A percentile compares a stretch with the other conserved stretches of the same genome.
These are phyloP conservation scores for Dendroctonus ponderosae DNA, from an alignment of 1,140 invertebrate species.

Conservation along the genomic window DNA sequence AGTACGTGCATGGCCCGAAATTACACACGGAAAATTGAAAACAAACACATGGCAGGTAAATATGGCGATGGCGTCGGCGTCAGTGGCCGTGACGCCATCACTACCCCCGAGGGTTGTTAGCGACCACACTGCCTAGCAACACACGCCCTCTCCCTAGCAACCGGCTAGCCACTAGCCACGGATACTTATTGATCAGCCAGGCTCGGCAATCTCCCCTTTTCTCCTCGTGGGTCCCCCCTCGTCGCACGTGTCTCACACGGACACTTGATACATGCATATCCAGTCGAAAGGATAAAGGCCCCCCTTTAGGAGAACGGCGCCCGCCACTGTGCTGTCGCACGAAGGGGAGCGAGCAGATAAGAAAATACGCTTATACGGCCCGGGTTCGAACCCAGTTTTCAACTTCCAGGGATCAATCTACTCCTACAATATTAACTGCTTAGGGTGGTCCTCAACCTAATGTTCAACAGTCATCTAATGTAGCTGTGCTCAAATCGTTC, in stretches of 20 bases:
- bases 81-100: conserved; percentile 49
- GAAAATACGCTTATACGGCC: conserved; percentile 28
- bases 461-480: no score
- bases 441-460: no score
- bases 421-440: no score
- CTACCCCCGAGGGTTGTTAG: conserved; percentile 53
- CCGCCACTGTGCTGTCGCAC: conserved; percentile 7
- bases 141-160: conserved; percentile 53
- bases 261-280: conserved; percentile 46
- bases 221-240: conserved; percentile 16
- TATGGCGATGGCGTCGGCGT: conserved; percentile 45
- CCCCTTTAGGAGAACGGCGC: neutral
- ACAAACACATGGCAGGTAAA: conserved; percentile 52
- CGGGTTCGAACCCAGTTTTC: conserved; percentile 25
- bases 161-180: conserved; percentile 54
- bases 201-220: conserved; percentile 26
- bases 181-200: conserved; percentile 52
- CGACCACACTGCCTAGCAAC: conserved; percentile 54
- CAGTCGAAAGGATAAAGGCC: conserved; percentile 40
- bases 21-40: conserved; percentile 53
- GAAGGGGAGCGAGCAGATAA: conserved; percentile 31
- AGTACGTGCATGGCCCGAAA: no score
- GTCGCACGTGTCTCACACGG: conserved; percentile 39
- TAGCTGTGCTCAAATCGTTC: no score
- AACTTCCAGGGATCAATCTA: no score